A percentile compares a stretch with the other conserved stretches of the same genome.
These are phyloP conservation scores for Tapera naevia DNA, from an alignment of 2,797 vertebrate species.

Conservation along the genomic window DNA sequence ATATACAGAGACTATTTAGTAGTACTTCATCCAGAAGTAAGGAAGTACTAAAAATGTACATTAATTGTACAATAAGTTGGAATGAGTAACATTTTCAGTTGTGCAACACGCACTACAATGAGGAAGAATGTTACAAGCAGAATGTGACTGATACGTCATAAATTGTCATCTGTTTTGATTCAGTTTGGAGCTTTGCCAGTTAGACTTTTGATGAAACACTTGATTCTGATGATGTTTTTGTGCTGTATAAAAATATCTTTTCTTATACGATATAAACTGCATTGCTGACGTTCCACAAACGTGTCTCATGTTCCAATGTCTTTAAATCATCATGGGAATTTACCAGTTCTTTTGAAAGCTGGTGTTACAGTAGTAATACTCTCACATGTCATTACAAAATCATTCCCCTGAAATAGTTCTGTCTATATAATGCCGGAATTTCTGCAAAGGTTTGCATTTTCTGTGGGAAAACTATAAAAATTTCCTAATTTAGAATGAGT, in stretches of 20 bases:
- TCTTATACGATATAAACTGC: not conserved
- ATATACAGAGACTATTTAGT: not conserved
- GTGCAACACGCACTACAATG: not conserved
- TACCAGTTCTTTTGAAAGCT: not conserved
- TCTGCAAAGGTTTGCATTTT: not conserved
- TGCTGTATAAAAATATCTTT: not conserved
- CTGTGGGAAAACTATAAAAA: not conserved
- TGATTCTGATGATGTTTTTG: slow-evolving; percentile 1
- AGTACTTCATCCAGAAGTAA: not conserved
- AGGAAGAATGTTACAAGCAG: not conserved
- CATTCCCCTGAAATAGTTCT: not conserved
- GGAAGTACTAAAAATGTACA: not conserved
- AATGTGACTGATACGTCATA: not conserved
- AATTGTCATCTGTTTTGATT: not conserved
- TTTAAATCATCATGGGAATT: not conserved
- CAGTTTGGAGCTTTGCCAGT: not conserved
- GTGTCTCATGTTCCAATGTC: not conserved
- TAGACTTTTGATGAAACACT: not conserved
- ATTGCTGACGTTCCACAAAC: not conserved
- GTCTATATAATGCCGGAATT: not conserved
- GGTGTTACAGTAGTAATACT: not conserved
- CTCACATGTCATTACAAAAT: not conserved
- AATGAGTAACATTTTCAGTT: not conserved
- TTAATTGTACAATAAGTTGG: not conserved
- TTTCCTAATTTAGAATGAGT: not conserved